Evolutionary conservation across 2,888 invertebrate species (phyloP), one percentile per base, ranked within the genome.

Genomic region (Scaptomyza caliginosa): DNA sequence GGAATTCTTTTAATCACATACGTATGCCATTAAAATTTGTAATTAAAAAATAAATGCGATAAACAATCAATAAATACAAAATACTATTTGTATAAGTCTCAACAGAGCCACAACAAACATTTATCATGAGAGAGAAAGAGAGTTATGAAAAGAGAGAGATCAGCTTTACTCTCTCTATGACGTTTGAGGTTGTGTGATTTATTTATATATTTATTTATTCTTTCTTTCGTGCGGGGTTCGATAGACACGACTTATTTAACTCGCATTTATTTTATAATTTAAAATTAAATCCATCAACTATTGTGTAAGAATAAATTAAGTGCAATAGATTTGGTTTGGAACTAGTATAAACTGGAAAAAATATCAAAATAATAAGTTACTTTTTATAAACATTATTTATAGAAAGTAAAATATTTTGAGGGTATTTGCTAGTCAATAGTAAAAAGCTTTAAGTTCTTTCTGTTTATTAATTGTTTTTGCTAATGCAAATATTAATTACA

Each of bases 1-100:
- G 30, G 34, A 28, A 54, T 40, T 10, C n/a, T 23, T 23, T 26
- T 32, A 43, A 23, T 49, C 42, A 54, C 23, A 59, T 42, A 34
- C 7, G 46, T 30, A 43, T 43, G 48, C n/a, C 40, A 48, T 24
- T 43, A 43, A 51, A 16, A 68, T 52, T 60, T 65, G 19, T 57
- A 54, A 71, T 78, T 66, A 59, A 36, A 32, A 36, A 50, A 16
- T 21, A 10, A 59, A 63, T 65, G 57, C 19, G 51, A 59, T 58
- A 34, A 67, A 48, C 42, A 46, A 26, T 42, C 32, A 28, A 28
- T 32, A 26, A 36, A 54, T 8, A 28, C 4, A 45, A 58, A 48
- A 49, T 28, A 52, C 66, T 36, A 50, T 42, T 51, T 39, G 54
- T 55, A 45, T 48, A n/a, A n/a, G 36, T 48, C 45, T 54, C 3